These are phyloP conservation scores for Distichodus sexfasciatus DNA, from an alignment of 2,797 vertebrate species.

Conservation along the genomic window DNA sequence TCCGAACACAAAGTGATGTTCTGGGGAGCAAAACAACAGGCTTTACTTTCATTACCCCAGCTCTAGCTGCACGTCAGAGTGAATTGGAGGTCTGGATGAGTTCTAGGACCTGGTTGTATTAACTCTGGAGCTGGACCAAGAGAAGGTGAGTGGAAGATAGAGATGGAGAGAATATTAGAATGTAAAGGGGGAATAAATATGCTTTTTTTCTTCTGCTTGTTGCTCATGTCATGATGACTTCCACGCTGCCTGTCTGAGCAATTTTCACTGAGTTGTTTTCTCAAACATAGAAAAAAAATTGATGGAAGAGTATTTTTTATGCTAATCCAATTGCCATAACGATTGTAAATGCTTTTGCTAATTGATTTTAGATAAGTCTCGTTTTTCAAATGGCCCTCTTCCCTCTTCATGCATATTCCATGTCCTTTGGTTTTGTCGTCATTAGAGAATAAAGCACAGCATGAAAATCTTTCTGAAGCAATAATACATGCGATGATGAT, in stretches of 20 bases:
- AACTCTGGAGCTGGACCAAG: not conserved
- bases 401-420: constrained; percentile 30
- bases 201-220: not conserved
- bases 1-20: not conserved
- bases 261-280: not conserved
- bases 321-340: constrained; percentile 18
- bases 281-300: not conserved
- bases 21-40: not conserved
- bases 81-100: not conserved
- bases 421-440: constrained; percentile 8
- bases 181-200: not conserved
- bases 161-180: constrained; percentile 2
- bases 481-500: not conserved
- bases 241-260: not conserved
- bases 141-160: not conserved
- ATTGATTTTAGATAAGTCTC: constrained; percentile 43
- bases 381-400: constrained; percentile 39
- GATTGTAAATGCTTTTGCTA: constrained; percentile 32
- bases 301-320: constrained; percentile 13
- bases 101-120: not conserved
- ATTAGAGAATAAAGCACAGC: not conserved
- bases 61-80: not conserved
- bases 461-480: not conserved
- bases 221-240: not conserved
- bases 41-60: not conserved